Base-by-base conservation (phyloP, 2,797 vertebrate species). In the Novumbra hubbsi region DNA sequence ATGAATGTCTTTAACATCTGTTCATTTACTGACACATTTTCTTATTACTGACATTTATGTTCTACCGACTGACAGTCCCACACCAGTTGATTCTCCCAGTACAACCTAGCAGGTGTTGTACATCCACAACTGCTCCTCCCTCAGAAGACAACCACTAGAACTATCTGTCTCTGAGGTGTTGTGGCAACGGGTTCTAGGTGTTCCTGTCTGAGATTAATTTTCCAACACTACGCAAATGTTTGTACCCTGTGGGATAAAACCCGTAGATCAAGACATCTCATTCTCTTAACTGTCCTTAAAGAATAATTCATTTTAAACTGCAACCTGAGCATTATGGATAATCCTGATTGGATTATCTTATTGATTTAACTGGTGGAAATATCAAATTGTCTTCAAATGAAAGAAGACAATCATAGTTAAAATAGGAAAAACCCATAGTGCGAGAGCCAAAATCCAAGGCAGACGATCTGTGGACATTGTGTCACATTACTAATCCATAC, bases 1-100 rank as follows among this genome's bases (percentile, higher is more conserved):
- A 71, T 38, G 21, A 79, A 78, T 24, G 19, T 1, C 27, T 79
- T 76, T 73, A 62, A 50, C 45, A 14, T 72, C 70, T 64, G 69
- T 79, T 80, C 76, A 63, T 82, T 62, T 45, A 24, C 55, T 64
- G 11, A 71, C 55, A 21, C n/a, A n/a, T n/a, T 15, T 11, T 28
- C 70, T 52, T 32, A 2, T 21, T 78, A 72, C 28, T 66, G 17
- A 16, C 17, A 34, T 19, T 66, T 32, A 3, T 38, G 34, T 38
- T 38, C 34, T 38, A 7, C 34, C 2, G 9, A 45, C 41, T 45
- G 41, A 45, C 41, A 45, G 41, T 45, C 12, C 41, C 41, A 12
- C 41, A 45, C 3, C 41, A 2, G 41, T 12, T 14, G 41, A 45
- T 45, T 45, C 41, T 6, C 41, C 12, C 41, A 45, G 41, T 45